Percentiles rank a stretch among this genome's conserved stretches.
Conservation (phyloP, 2,113 vertebrate species). For the Diphyllodes magnificus region DNA sequence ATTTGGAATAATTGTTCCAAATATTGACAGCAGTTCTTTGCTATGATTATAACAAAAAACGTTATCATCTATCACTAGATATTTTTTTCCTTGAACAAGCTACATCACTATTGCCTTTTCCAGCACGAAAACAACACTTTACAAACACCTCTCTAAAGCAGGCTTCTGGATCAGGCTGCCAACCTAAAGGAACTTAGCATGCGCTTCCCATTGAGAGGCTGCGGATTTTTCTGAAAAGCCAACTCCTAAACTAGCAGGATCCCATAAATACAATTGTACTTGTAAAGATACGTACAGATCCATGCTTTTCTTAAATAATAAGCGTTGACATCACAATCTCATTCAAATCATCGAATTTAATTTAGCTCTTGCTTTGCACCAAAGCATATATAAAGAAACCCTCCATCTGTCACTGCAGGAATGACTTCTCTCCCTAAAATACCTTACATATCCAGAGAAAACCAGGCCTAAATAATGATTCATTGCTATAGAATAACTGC, state of each 20-base stretch:
- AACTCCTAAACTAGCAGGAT: background rate
- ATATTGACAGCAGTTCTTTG: background rate
- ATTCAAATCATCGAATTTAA: background rate
- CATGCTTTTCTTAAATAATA: background rate
- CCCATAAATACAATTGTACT: background rate
- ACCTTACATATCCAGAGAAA: background rate
- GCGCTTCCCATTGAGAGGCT: background rate
- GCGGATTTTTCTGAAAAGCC: background rate
- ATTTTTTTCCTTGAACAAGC: background rate
- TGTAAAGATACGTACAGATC: background rate
- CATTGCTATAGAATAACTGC: background rate
- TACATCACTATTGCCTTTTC: background rate
- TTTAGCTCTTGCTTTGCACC: background rate
- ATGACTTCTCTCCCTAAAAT: slow-evolving; percentile 5
- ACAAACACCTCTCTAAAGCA: background rate
- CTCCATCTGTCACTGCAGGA: background rate
- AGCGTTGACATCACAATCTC: background rate
- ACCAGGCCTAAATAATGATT: background rate
- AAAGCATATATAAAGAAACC: background rate
- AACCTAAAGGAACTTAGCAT: background rate
- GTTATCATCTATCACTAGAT: background rate
- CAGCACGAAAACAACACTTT: background rate
- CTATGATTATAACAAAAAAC: background rate
- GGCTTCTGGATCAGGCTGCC: background rate
- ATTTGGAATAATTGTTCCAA: background rate